These are phyloP conservation scores for Tribolium castaneum DNA, from an alignment of 1,140 invertebrate genomes.

Conservation along the genomic window DNA sequence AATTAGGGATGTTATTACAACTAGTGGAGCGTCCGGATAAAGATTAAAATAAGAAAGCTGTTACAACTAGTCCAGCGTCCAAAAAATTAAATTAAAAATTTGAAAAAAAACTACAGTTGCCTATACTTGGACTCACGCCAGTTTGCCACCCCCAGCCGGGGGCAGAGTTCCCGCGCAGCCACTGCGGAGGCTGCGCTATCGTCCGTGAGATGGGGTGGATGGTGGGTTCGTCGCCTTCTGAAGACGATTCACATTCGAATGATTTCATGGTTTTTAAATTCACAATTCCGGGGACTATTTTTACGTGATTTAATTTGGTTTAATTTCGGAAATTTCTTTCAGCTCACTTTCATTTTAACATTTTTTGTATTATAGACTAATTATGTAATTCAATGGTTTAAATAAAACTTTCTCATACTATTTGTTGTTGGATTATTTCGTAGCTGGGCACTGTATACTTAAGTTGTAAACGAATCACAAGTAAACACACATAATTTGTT, in stretches of 20 bases:
- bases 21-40: not conserved
- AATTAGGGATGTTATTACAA: slow-evolving; percentile 12
- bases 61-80: not conserved
- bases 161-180: slow-evolving; percentile 55
- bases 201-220: slow-evolving; percentile 60
- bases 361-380: not conserved
- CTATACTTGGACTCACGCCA: slow-evolving; percentile 56
- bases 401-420: too few relatives aligned
- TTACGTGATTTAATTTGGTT: not conserved
- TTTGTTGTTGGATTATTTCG: too few relatives aligned
- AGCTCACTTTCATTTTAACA: slow-evolving; percentile 16
- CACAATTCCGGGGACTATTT: not conserved
- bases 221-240: slow-evolving; percentile 62
- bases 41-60: not conserved
- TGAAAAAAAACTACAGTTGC: too few relatives aligned
- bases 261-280: slow-evolving; percentile 59
- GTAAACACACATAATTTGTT: not conserved
- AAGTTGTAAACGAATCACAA: not conserved
- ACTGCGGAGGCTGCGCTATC: slow-evolving; percentile 58
- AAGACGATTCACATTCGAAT: slow-evolving; percentile 64
- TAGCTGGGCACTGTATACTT: too few relatives aligned
- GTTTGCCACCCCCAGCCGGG: slow-evolving; percentile 61
- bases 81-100: too few relatives aligned
- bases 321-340: not conserved
- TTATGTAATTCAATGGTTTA: not conserved